Conservation (phyloP, 2,888 invertebrate species). For the Rhodophaea formosa region DNA sequence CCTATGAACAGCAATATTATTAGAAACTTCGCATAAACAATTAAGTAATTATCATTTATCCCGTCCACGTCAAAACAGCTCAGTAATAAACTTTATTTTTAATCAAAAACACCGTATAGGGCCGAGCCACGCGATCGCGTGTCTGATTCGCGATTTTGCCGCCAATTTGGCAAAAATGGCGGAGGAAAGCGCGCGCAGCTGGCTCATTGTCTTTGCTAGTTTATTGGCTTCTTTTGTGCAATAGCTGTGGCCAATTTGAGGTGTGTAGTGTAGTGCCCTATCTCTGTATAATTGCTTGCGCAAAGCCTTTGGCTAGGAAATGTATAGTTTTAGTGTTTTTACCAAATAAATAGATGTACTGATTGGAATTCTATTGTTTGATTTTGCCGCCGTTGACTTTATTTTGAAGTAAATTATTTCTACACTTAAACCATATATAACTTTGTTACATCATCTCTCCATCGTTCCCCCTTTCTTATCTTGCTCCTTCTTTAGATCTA, state of each 20-base stretch:
- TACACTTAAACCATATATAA: too few relatives aligned
- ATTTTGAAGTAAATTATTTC: not conserved
- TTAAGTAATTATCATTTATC: slow-evolving; percentile 2
- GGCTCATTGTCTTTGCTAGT: slow-evolving; percentile 45
- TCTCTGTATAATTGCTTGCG: slow-evolving; percentile 18
- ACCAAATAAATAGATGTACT: not conserved
- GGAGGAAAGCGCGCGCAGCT: slow-evolving; percentile 58
- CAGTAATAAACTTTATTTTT: slow-evolving; percentile 9
- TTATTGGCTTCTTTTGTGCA: slow-evolving; percentile 52
- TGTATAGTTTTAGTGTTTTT: not conserved
- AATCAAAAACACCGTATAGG: slow-evolving; percentile 23
- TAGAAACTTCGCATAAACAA: too few relatives aligned
- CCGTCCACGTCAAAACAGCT: not conserved
- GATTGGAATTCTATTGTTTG: not conserved
- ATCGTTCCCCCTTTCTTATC: too few relatives aligned
- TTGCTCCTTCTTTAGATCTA: too few relatives aligned
- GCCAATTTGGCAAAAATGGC: slow-evolving; percentile 65
- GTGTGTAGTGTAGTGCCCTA: slow-evolving; percentile 27
- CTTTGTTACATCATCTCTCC: too few relatives aligned
- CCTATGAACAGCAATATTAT: too few relatives aligned
- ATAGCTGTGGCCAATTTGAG: slow-evolving; percentile 52
- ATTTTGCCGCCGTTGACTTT: not conserved
- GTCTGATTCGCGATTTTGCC: slow-evolving; percentile 53
- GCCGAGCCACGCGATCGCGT: slow-evolving; percentile 54
- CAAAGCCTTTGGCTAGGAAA: slow-evolving; percentile 9